Percentiles rank a stretch among this genome's conserved stretches.
These are phyloP conservation scores for Thecocarcelia acutangulata DNA, from an alignment of 2,888 invertebrate genomes.

Conservation along the genomic window DNA sequence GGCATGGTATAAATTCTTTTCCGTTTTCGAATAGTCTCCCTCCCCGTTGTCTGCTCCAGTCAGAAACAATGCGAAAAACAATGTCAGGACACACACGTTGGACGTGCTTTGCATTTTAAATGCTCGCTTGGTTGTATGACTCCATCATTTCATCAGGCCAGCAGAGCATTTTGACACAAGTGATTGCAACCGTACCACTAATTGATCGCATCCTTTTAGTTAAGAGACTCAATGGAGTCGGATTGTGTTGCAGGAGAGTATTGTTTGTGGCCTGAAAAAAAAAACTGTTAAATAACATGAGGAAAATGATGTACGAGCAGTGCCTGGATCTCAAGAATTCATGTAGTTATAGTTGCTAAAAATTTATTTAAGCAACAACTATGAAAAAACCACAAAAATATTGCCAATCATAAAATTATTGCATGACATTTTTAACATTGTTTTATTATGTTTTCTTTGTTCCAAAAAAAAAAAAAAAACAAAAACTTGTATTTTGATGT, in stretches of 20 bases:
- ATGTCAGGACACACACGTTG: slow-evolving; percentile 79
- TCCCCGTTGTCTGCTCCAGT: slow-evolving; percentile 63
- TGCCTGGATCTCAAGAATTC: slow-evolving; percentile 55
- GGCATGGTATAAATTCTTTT: slow-evolving; percentile 26
- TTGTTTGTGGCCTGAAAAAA: slow-evolving; percentile 47
- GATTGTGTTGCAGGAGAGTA: slow-evolving; percentile 30
- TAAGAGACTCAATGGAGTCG: slow-evolving; percentile 58
- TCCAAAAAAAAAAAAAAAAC: slow-evolving; percentile 4
- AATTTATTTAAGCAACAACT: slow-evolving; percentile 39
- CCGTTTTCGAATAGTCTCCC: slow-evolving; percentile 1
- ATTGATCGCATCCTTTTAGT: slow-evolving; percentile 64
- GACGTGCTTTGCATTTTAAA: slow-evolving; percentile 81
- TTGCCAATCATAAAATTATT: slow-evolving; percentile 73
- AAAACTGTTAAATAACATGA: slow-evolving; percentile 61
- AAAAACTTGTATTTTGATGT: background rate
- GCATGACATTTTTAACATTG: slow-evolving; percentile 72
- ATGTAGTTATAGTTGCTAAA: slow-evolving; percentile 65
- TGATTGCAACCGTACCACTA: slow-evolving; percentile 61
- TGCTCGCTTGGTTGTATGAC: slow-evolving; percentile 44
- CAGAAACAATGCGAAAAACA: slow-evolving; percentile 54
- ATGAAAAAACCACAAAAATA: slow-evolving; percentile 68
- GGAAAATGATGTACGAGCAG: slow-evolving; percentile 49
- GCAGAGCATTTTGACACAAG: slow-evolving; percentile 64
- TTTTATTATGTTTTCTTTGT: slow-evolving; percentile 67
- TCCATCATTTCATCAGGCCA: background rate